Evolutionary conservation across 2,888 invertebrate genomes (phyloP), one percentile per base, ranked within the genome.

Genomic region (Steinernema hermaphroditum): DNA sequence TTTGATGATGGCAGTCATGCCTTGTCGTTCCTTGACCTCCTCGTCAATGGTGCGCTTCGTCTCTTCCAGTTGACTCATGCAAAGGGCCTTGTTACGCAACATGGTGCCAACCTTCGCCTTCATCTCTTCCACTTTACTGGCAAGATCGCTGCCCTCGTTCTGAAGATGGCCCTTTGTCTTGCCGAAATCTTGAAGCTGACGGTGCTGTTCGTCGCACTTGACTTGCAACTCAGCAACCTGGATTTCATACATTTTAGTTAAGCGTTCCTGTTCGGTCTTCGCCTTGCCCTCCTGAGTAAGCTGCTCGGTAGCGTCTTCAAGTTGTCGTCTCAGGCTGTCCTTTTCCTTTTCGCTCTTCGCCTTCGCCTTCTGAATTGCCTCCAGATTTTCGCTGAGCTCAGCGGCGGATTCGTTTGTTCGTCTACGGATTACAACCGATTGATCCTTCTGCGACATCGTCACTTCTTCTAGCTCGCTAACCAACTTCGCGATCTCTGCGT

Each of bases 331-430:
- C 19, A 84, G 78, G 32, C 74, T 75, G 57, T 78, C 80, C 76
- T 81, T 82, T 72, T 84, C 97, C 91, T 82, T 82, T 62, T 81
- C 81, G 49, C 73, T 95, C 96, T 95, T 80, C 88, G 94, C 93
- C 91, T 97, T 98, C 89, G 94, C 92, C 90, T 98, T 98, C 92
- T 96, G 96, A 89, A 98, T 92, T 89, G 95, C 94, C 90, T 99
- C 98, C 89, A 98, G 93, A 90, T 97, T 96, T 90, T 98, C 97
- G 86, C 96, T 94, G 93, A 99, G 94, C 90, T 98, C 98, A 86
- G 94, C 93, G 87, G 96, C 94, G 87, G 96, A 93, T 89, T 98
- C 98, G 89, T 97, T 96, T 91, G 97, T 96, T 92, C 98, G 98
- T 92, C 98, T 98, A 90, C 97, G 93, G 87, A 98, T 92, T 89